phyloP scores from a whole-genome alignment of 2,888 invertebrate genomes.

The Drosophila demipolita region DNA sequence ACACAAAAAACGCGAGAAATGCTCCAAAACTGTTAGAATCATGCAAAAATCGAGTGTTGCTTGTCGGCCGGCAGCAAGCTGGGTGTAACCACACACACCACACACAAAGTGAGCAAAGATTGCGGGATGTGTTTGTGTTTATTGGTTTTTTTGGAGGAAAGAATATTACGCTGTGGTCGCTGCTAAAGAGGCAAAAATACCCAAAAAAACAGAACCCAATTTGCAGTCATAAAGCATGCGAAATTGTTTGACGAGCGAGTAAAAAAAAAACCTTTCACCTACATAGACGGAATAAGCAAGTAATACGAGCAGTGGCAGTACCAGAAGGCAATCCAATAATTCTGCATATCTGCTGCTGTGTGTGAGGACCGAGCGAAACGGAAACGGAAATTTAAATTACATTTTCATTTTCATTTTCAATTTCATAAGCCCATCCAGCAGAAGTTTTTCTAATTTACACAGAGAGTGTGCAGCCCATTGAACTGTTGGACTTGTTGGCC shows the following conservation, averaged over 20 bases:
- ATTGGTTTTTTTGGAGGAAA: conserved; percentile 31
- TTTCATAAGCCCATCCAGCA: conserved; percentile 22
- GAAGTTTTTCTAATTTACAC: background rate
- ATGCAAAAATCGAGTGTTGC: conserved; percentile 48
- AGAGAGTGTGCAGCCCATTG: background rate
- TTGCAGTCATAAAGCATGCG: conserved; percentile 13
- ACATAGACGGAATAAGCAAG: conserved; percentile 33
- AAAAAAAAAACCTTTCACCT: conserved; percentile 5
- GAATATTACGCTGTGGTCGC: conserved; percentile 43
- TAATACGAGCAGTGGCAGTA: background rate
- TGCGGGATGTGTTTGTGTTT: conserved; percentile 3
- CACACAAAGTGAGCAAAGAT: conserved; percentile 1
- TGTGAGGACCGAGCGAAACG: conserved; percentile 50
- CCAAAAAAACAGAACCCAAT: conserved; percentile 33
- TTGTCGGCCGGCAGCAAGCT: conserved; percentile 23
- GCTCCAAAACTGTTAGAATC: conserved; percentile 48
- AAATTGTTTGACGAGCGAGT: conserved; percentile 21
- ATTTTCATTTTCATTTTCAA: conserved; percentile 64
- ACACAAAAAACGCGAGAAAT: conserved; percentile 61
- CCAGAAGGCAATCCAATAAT: conserved; percentile 5
- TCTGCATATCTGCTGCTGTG: conserved; percentile 55
- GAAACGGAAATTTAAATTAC: conserved; percentile 74
- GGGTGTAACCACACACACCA: conserved; percentile 13
- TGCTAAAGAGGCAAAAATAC: conserved; percentile 34
- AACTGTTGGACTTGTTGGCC: background rate